Evolutionary conservation across 2,113 vertebrate genomes (phyloP).

Genomic region (Catagonus wagneri): DNA sequence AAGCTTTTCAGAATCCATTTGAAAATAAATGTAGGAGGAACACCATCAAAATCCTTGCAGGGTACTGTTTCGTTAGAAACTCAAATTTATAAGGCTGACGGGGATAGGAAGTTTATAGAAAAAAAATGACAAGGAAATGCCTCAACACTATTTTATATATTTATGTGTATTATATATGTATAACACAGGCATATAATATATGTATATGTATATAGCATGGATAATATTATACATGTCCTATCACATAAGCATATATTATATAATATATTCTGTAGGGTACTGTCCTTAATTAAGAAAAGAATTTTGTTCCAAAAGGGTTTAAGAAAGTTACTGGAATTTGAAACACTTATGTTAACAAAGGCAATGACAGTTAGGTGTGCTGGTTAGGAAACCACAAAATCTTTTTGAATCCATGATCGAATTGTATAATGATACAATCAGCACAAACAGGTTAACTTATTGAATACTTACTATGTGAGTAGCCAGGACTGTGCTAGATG

Average conservation of each 20-base stretch:
- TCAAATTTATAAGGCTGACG: neutral
- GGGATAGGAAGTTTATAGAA: neutral
- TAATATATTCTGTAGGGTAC: neutral
- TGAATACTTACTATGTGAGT: neutral
- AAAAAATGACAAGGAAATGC: neutral
- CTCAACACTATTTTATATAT: neutral
- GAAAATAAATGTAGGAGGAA: slow-evolving; percentile 53
- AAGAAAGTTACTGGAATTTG: slow-evolving; percentile 9
- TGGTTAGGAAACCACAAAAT: neutral
- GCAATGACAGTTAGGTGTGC: neutral
- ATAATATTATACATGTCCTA: neutral
- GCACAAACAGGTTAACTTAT: neutral
- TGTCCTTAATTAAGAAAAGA: slow-evolving; percentile 33
- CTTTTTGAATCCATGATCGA: neutral
- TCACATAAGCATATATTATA: neutral
- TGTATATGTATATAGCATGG: neutral
- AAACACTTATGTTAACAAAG: neutral
- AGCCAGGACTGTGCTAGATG: neutral
- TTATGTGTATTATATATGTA: neutral
- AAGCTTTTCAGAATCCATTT: slow-evolving; percentile 57
- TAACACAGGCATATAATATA: neutral
- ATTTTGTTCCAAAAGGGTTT: slow-evolving; percentile 9
- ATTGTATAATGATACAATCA: neutral
- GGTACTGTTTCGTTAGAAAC: neutral
- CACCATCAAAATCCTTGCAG: neutral